Percentiles rank a stretch among this genome's conserved stretches.
These are phyloP conservation scores for Daboia siamensis DNA, from an alignment of 2,113 vertebrate genomes.

Conservation along the genomic window DNA sequence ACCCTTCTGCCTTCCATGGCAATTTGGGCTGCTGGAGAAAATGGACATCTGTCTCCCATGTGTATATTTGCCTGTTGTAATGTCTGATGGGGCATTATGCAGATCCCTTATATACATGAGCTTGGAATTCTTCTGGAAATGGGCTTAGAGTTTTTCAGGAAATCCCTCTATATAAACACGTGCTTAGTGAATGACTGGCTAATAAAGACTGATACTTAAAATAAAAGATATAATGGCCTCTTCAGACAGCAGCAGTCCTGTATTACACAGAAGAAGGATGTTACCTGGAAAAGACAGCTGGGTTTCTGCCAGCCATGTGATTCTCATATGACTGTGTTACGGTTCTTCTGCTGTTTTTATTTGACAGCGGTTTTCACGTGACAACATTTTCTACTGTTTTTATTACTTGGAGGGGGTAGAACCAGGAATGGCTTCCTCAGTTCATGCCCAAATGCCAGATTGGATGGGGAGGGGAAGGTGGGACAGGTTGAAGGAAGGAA, in stretches of 20 bases:
- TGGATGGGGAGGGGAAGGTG: not conserved
- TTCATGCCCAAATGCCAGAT: not conserved
- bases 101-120: not conserved
- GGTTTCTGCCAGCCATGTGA: not conserved
- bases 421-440: not conserved
- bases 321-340: not conserved
- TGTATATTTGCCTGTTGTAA: not conserved
- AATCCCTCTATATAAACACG: not conserved
- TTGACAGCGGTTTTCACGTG: not conserved
- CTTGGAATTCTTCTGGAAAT: not conserved
- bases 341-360: not conserved
- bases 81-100: not conserved
- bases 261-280: not conserved
- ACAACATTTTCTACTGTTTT: not conserved
- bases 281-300: not conserved
- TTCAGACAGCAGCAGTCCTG: not conserved
- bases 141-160: not conserved
- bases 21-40: not conserved
- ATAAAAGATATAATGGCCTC: not conserved
- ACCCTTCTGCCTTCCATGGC: not conserved
- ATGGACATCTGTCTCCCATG: not conserved
- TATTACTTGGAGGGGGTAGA: not conserved
- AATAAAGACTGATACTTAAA: not conserved
- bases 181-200: not conserved
- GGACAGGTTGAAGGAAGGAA: not conserved